phyloP scores from a whole-genome alignment of 2,113 vertebrate genomes.

The Raja brachyura region DNA sequence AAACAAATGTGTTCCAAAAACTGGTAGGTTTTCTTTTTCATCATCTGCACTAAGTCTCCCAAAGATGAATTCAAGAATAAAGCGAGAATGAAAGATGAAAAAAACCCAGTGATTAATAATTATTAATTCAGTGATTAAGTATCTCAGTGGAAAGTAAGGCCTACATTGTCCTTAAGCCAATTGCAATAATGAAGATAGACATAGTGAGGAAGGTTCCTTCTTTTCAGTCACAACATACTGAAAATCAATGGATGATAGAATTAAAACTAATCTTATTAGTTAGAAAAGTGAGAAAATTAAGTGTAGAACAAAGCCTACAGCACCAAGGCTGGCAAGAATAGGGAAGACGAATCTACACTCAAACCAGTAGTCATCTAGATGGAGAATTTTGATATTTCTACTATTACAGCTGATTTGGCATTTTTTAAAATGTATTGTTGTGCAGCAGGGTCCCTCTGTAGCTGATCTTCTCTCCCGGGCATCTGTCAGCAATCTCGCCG shows the following conservation, averaged over 20 bases:
- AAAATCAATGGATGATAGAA: not conserved
- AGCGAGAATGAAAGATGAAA: not conserved
- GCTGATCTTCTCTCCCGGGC: not conserved
- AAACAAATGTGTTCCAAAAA: no score
- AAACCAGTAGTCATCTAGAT: not conserved
- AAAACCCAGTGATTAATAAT: not conserved
- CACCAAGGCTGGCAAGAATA: not conserved
- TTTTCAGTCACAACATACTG: not conserved
- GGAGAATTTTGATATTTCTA: not conserved
- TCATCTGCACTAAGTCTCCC: not conserved
- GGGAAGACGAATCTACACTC: not conserved
- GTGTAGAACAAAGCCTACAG: not conserved
- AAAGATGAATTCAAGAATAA: not conserved
- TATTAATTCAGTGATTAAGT: not conserved
- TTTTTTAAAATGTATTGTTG: not conserved
- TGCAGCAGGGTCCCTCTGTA: not conserved
- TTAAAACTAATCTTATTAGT: not conserved
- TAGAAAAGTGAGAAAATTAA: not conserved
- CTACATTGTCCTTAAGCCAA: not conserved
- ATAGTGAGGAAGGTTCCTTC: no score
- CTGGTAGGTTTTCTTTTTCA: not conserved
- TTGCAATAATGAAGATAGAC: not conserved
- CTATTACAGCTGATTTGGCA: not conserved
- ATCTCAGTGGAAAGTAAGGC: not conserved
- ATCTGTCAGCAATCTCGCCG: no score